Base-by-base conservation (phyloP, 2,113 vertebrate genomes). In the Podarcis muralis region DNA sequence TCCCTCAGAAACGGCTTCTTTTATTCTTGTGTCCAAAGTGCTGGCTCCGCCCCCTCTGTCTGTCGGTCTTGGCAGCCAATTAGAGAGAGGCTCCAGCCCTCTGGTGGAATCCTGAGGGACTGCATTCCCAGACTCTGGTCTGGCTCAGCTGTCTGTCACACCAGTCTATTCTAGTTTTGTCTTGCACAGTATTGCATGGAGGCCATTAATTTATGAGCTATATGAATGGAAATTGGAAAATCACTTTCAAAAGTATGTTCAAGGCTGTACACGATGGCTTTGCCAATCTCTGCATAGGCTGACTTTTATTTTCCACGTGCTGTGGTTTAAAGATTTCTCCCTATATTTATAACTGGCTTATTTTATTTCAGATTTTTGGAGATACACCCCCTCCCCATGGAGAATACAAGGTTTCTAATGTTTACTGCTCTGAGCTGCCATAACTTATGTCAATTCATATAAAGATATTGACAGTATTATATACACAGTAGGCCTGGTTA, bases 381-480 rank as follows among this genome's bases (percentile, higher is more conserved):
- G 76, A 68, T 85, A 53, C 9, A 11, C 48, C 48, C 48, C 48
- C 48, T 53, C 48, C 48, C 48, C 48, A 27, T 27, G 16, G 22
- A 57, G 59, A 89, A 83, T 7, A 66, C 35, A 22, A 1, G 74
- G 11, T 53, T 68, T 90, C 20, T 90, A 53, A 79, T 92, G 81
- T 89, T 93, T 92, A 85, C 89, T 88, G 43, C 69, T 40, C 8
- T 74, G 89, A 93, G 91, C 77, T 16, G 1, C 80, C 71, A 79
- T 86, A 80, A 90, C 76, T 90, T 93, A 75, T 85, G 79, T 93
- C 37, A 90, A 78, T 92, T 91, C 78, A 72, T 0, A 0, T 87
- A 89, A 91, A 90, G 71, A 86, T 90, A 88, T 86, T 92, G 84
- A 32, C 85, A 86, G n/a, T 27, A 48, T n/a, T 86, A 77, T 88